These are phyloP conservation scores for Channa striata DNA, from an alignment of 2,797 vertebrate species.

Conservation along the genomic window DNA sequence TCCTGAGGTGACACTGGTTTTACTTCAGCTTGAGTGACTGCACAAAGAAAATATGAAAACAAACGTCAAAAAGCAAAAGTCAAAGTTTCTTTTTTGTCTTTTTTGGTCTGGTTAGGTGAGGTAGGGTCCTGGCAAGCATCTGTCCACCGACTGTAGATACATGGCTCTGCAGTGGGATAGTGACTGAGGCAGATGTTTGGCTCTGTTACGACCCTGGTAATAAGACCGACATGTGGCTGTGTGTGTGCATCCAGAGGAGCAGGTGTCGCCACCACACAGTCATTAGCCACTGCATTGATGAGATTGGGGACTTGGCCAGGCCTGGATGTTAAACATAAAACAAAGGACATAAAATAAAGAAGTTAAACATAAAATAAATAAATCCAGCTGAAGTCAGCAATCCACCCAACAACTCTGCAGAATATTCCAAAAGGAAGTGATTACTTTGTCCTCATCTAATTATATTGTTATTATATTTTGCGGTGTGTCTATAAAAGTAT, in stretches of 20 bases:
- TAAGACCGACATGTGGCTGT: conserved; percentile 69
- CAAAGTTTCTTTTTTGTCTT: conserved; percentile 6
- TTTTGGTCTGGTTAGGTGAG: conserved; percentile 13
- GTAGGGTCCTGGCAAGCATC: conserved; percentile 48
- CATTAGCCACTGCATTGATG: conserved; percentile 71
- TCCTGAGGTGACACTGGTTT: conserved; percentile 17
- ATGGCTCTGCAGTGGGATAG: conserved; percentile 54
- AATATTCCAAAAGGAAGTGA: conserved; percentile 25
- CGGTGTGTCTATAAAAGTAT: conserved; percentile 29
- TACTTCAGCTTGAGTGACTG: conserved; percentile 28
- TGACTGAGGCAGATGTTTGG: conserved; percentile 74
- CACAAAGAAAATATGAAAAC: conserved; percentile 14
- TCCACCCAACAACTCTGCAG: background rate
- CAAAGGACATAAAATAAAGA: conserved; percentile 60
- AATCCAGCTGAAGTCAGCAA: conserved; percentile 21
- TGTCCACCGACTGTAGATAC: conserved; percentile 44
- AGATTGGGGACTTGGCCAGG: conserved; percentile 61
- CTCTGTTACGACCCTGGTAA: conserved; percentile 67
- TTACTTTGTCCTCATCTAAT: conserved; percentile 25
- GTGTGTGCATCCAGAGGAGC: conserved; percentile 69
- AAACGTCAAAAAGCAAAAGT: conserved; percentile 10
- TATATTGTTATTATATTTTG: conserved; percentile 33
- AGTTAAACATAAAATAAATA: conserved; percentile 15
- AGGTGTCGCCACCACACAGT: conserved; percentile 68
- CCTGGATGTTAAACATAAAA: conserved; percentile 48